phyloP scores from a whole-genome alignment of 2,797 vertebrate species.

The Pyrocephalus nanus region DNA sequence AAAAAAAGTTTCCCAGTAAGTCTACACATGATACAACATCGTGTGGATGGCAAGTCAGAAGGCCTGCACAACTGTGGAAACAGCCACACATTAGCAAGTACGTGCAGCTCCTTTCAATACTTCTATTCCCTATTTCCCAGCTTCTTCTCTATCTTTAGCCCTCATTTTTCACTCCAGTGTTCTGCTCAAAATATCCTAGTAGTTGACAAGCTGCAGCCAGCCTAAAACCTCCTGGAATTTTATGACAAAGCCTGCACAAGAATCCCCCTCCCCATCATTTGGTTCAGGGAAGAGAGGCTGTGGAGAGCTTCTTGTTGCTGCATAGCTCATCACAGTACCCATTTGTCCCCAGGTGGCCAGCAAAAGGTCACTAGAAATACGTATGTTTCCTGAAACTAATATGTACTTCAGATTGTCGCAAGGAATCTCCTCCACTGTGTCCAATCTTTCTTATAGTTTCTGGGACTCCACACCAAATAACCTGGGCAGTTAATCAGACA shows the following conservation, averaged over 20 bases:
- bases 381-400: neutral
- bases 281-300: neutral
- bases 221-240: neutral
- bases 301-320: neutral
- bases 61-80: neutral
- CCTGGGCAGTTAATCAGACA: neutral
- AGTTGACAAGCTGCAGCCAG: neutral
- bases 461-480: neutral
- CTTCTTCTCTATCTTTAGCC: conserved; percentile 16
- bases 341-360: neutral
- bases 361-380: neutral
- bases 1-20: neutral
- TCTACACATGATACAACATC: neutral
- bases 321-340: neutral
- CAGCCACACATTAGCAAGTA: neutral
- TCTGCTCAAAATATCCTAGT: conserved; percentile 31
- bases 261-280: neutral
- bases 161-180: neutral
- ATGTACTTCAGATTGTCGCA: neutral
- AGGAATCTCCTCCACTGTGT: neutral
- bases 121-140: neutral
- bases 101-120: neutral
- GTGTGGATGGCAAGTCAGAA: neutral
- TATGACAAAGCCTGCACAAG: neutral
- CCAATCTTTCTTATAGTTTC: neutral